These are phyloP conservation scores for Podiceps cristatus DNA, from an alignment of 2,113 vertebrate genomes.

Conservation along the genomic window DNA sequence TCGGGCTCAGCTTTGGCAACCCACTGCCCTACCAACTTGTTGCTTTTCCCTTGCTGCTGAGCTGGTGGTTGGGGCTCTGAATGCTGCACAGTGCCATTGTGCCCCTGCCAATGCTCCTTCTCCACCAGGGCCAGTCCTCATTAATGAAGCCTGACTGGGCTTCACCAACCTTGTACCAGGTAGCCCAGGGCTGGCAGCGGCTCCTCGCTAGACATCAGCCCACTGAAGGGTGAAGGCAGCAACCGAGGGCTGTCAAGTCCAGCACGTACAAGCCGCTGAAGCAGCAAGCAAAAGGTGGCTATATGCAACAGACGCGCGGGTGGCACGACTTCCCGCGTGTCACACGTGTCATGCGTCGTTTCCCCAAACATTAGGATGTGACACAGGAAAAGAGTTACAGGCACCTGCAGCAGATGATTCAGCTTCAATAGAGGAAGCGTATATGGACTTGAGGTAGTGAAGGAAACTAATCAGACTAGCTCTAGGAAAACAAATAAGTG, in stretches of 20 bases:
- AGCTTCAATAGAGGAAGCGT: constrained; percentile 57
- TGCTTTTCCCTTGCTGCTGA: background rate
- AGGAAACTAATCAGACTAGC: constrained; percentile 74
- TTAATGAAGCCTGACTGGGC: constrained; percentile 37
- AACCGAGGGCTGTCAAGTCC: background rate
- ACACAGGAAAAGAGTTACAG: constrained; percentile 47
- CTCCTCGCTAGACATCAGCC: background rate
- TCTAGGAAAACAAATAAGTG: constrained; percentile 71
- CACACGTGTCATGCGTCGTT: background rate
- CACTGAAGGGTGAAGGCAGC: constrained; percentile 27
- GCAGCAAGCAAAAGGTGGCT: constrained; percentile 27
- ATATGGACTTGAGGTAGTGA: constrained; percentile 38
- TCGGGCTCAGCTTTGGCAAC: background rate
- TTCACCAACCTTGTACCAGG: constrained; percentile 29
- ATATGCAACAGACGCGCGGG: background rate
- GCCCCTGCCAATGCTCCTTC: constrained; percentile 8
- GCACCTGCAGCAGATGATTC: constrained; percentile 76
- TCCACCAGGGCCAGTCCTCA: constrained; percentile 16
- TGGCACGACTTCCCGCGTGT: background rate
- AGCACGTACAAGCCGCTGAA: background rate
- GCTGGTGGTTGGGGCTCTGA: background rate
- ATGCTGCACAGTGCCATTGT: background rate
- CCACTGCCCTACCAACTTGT: background rate
- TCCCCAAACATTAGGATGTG: constrained; percentile 25
- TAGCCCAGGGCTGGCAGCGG: constrained; percentile 13